Percentiles rank a stretch among this genome's conserved stretches.
These are phyloP conservation scores for Hormaphis cornu DNA, from an alignment of 1,140 invertebrate species.

Conservation along the genomic window DNA sequence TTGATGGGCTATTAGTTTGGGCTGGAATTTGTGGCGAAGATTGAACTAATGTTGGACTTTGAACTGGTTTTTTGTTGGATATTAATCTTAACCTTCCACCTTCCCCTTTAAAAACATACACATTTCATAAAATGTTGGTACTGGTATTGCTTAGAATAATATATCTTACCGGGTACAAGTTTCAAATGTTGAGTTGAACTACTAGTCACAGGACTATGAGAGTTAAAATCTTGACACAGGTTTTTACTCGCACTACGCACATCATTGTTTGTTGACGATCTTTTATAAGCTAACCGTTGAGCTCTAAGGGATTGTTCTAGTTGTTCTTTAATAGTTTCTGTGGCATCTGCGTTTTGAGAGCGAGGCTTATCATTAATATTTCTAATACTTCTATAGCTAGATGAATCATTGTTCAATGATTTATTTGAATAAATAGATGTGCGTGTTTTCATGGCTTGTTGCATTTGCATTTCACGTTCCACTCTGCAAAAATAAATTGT, in stretches of 20 bases:
- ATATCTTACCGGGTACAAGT: slow-evolving; percentile 3
- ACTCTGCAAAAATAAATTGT: background rate
- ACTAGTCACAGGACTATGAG: slow-evolving; percentile 6
- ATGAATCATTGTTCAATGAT: slow-evolving; percentile 12
- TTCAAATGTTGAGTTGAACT: slow-evolving; percentile 20
- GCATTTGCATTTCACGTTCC: slow-evolving; percentile 25
- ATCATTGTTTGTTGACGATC: background rate
- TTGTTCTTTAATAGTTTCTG: slow-evolving; percentile 16
- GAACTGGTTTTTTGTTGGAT: slow-evolving; percentile 12
- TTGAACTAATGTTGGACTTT: background rate
- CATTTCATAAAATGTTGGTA: background rate
- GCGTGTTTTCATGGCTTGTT: slow-evolving; percentile 28
- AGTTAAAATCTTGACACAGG: background rate
- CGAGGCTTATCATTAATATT: slow-evolving; percentile 8
- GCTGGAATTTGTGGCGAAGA: background rate
- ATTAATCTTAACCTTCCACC: slow-evolving; percentile 6
- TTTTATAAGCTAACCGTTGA: slow-evolving; percentile 15
- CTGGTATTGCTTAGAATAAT: background rate
- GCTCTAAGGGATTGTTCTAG: slow-evolving; percentile 17
- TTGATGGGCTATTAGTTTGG: slow-evolving; percentile 50
- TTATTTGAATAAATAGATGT: slow-evolving; percentile 13
- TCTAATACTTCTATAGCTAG: background rate
- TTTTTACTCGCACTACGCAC: background rate
- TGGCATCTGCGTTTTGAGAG: background rate
- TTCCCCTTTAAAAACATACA: background rate